Conservation (phyloP, 2,113 vertebrate genomes). For the Poecilia latipinna region DNA sequence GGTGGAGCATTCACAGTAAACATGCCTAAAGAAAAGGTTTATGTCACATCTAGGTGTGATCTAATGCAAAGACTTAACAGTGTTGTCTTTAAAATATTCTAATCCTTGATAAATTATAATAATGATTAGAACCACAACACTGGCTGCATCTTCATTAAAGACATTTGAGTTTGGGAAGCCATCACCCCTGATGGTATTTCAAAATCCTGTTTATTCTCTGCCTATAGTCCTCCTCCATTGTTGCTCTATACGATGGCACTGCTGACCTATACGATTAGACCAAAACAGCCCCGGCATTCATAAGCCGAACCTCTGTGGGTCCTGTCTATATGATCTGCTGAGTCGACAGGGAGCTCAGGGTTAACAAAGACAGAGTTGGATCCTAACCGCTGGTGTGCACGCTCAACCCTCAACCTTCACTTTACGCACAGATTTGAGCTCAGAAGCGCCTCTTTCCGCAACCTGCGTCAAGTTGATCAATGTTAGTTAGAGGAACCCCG, state of each 20-base stretch:
- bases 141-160: not conserved
- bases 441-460: not conserved
- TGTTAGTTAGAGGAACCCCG: not conserved
- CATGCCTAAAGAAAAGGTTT: not conserved
- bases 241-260: constrained; percentile 71
- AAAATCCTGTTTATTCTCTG: constrained; percentile 73
- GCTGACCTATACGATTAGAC: constrained; percentile 77
- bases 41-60: not conserved
- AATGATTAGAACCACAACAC: not conserved
- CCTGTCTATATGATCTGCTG: constrained; percentile 64
- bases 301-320: constrained; percentile 36
- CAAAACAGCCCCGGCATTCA: constrained; percentile 64
- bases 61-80: not conserved
- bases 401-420: not conserved
- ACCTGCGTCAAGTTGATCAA: constrained; percentile 19
- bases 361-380: constrained; percentile 19
- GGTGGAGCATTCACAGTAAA: not conserved
- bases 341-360: constrained; percentile 58
- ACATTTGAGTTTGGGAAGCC: too few relatives aligned
- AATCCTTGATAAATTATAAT: not conserved
- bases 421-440: not conserved
- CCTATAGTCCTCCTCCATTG: constrained; percentile 69
- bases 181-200: constrained; percentile 1
- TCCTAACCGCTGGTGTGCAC: not conserved
- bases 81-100: not conserved